phyloP scores from a whole-genome alignment of 1,140 invertebrate species.

The Drosophila setifemur region DNA sequence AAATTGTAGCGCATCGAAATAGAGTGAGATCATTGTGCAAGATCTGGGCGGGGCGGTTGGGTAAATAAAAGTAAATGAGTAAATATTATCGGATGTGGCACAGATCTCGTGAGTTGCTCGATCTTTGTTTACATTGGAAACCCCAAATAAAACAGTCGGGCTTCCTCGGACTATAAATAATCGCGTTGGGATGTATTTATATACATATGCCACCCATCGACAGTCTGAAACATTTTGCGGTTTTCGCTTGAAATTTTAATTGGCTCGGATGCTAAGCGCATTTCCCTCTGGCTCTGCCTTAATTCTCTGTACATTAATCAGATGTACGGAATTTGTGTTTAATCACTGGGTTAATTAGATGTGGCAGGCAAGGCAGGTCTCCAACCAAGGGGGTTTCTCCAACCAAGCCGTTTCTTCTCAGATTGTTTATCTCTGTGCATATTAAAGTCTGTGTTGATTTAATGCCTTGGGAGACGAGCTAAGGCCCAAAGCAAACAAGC shows the following conservation, averaged over 20 bases:
- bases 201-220: constrained; percentile 7
- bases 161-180: constrained; percentile 37
- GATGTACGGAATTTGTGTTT: constrained; percentile 32
- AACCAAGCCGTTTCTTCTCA: constrained; percentile 28
- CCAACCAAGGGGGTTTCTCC: not conserved
- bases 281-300: constrained; percentile 32
- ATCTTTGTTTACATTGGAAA: constrained; percentile 23
- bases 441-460: constrained; percentile 48
- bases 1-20: constrained; percentile 24
- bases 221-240: not conserved
- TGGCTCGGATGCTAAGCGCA: constrained; percentile 2
- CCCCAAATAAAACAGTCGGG: constrained; percentile 31
- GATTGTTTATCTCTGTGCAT: constrained; percentile 29
- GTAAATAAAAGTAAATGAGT: constrained; percentile 53
- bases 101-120: constrained; percentile 31
- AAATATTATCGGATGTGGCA: constrained; percentile 37
- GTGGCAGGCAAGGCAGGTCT: not conserved
- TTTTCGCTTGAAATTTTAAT: constrained; percentile 45
- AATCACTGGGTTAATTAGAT: constrained; percentile 50
- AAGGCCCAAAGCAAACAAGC: constrained; percentile 46
- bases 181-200: constrained; percentile 2
- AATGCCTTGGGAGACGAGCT: constrained; percentile 34
- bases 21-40: constrained; percentile 41
- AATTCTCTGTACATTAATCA: constrained; percentile 44
- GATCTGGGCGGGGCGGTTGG: constrained; percentile 4